A percentile compares a stretch with the other conserved stretches of the same genome.
phyloP scores from a whole-genome alignment of 2,888 invertebrate species.

The Philereme transversata region DNA sequence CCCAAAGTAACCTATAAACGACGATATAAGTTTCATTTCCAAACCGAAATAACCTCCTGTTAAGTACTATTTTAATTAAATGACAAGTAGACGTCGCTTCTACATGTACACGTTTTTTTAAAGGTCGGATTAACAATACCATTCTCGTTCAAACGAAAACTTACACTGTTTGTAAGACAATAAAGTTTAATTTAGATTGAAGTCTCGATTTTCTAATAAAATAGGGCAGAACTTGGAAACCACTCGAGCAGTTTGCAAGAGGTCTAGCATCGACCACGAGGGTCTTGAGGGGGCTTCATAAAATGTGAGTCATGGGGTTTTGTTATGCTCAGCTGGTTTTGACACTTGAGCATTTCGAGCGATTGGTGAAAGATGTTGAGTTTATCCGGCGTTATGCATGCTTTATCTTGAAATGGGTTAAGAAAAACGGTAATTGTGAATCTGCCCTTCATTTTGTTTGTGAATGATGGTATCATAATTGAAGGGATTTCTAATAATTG shows the following conservation, averaged over 20 bases:
- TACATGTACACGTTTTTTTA: slow-evolving; percentile 31
- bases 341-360: slow-evolving; percentile 34
- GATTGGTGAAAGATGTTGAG: slow-evolving; percentile 29
- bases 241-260: slow-evolving; percentile 43
- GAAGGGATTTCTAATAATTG: too few species aligned
- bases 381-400: too few species aligned
- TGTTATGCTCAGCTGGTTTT: slow-evolving; percentile 41
- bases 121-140: slow-evolving; percentile 41
- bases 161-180: slow-evolving; percentile 21
- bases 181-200: slow-evolving; percentile 44
- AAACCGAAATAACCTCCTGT: slow-evolving; percentile 11
- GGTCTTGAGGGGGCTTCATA: slow-evolving; percentile 49
- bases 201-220: slow-evolving; percentile 46
- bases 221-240: slow-evolving; percentile 58
- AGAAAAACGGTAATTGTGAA: too few species aligned
- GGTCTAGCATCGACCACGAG: slow-evolving; percentile 34
- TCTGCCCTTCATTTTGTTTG: too few species aligned
- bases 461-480: too few species aligned
- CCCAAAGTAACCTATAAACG: not conserved
- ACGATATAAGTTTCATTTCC: not conserved
- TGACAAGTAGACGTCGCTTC: slow-evolving; percentile 30
- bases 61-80: slow-evolving; percentile 39
- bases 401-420: too few species aligned
- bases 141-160: slow-evolving; percentile 23
- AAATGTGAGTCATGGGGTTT: slow-evolving; percentile 57